Evolutionary conservation across 2,113 vertebrate species (phyloP).

Genomic region (Tichodroma muraria): DNA sequence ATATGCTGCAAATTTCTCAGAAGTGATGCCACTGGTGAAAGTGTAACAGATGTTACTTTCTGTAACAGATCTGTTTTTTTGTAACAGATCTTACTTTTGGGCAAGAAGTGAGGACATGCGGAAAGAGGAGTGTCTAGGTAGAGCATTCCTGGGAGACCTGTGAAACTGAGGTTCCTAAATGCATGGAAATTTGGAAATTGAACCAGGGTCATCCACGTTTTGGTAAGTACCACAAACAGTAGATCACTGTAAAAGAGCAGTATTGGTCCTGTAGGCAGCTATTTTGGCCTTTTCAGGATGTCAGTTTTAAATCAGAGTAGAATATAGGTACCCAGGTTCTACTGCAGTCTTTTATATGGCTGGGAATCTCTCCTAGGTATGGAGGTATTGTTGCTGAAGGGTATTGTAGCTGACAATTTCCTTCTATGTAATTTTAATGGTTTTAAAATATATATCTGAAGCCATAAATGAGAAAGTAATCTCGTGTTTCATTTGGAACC

Average conservation of each 20-base stretch:
- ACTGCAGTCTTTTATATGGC: not conserved
- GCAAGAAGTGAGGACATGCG: not conserved
- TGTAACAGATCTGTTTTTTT: too few relatives aligned
- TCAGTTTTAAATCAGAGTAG: not conserved
- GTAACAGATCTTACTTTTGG: too few relatives aligned
- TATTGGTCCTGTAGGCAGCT: not conserved
- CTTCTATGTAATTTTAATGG: constrained; percentile 39
- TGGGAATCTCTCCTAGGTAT: not conserved
- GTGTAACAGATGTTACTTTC: too few relatives aligned
- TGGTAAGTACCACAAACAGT: not conserved
- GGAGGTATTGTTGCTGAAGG: not conserved
- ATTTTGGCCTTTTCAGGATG: not conserved
- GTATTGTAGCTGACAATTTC: not conserved
- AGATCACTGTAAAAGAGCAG: not conserved
- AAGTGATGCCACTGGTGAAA: not conserved
- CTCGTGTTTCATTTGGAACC: constrained; percentile 23
- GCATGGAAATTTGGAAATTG: not conserved
- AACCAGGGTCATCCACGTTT: not conserved
- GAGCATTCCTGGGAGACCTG: not conserved
- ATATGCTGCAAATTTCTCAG: not conserved
- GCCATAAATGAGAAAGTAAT: not conserved
- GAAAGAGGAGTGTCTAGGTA: not conserved
- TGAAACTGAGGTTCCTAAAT: not conserved
- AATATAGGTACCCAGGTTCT: not conserved
- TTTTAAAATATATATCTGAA: not conserved